Evolutionary conservation across 2,888 invertebrate genomes (phyloP).

Genomic region (Drosophila longiperda): DNA sequence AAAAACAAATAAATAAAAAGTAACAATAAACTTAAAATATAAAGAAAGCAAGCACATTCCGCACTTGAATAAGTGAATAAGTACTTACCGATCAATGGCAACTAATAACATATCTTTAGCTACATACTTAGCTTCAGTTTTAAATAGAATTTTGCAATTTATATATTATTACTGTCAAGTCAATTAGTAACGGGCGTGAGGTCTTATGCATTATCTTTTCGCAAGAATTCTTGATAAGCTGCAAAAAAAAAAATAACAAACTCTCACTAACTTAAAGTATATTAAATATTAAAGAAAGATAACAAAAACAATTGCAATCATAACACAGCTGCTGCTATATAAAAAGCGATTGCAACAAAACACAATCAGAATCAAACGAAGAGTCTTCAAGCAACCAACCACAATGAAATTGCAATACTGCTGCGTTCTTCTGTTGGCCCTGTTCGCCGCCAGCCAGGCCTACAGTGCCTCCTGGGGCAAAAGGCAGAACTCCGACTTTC

Average conservation of each 20-base stretch:
- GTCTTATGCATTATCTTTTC: not conserved
- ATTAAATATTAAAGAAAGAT: slow-evolving; percentile 48
- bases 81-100: not conserved
- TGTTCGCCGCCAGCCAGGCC: slow-evolving; percentile 59
- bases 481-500: slow-evolving; percentile 36
- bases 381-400: slow-evolving; percentile 19
- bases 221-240: slow-evolving; percentile 50
- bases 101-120: no score
- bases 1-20: not conserved
- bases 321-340: slow-evolving; percentile 29
- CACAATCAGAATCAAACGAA: slow-evolving; percentile 12
- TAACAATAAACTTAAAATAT: not conserved
- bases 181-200: not conserved
- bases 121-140: not conserved
- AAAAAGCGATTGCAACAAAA: slow-evolving; percentile 15
- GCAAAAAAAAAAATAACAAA: slow-evolving; percentile 9
- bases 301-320: slow-evolving; percentile 32
- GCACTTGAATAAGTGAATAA: no score
- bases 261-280: slow-evolving; percentile 43
- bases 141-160: not conserved
- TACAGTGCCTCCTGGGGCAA: slow-evolving; percentile 62
- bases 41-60: no score
- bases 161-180: not conserved
- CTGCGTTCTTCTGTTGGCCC: slow-evolving; percentile 61
- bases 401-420: slow-evolving; percentile 62